These are phyloP conservation scores for Podilymbus podiceps DNA, from an alignment of 2,113 vertebrate genomes.

Conservation along the genomic window DNA sequence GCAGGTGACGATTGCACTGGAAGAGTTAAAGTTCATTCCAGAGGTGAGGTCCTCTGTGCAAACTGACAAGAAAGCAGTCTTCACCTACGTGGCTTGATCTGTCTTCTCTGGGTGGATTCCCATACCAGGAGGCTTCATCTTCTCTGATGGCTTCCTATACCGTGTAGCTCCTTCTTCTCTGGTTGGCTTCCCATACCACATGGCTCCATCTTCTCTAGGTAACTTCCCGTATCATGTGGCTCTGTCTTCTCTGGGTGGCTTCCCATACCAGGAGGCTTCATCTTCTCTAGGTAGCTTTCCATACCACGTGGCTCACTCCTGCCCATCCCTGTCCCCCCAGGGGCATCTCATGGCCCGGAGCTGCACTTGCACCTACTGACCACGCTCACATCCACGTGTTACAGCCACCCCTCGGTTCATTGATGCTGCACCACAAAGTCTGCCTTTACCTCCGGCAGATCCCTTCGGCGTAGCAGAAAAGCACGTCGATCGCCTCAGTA, in stretches of 20 bases:
- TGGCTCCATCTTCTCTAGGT: background rate
- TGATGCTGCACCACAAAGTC: accelerated
- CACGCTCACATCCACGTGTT: accelerated
- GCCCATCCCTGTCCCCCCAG: too few relatives aligned
- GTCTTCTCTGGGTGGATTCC: background rate
- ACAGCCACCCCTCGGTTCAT: background rate
- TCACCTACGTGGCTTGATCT: background rate
- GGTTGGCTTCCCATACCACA: background rate
- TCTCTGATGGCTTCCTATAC: background rate
- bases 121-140: background rate
- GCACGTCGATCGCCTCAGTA: background rate
- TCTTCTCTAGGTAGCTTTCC: background rate
- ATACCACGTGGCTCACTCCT: accelerated
- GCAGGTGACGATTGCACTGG: background rate
- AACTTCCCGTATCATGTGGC: background rate
- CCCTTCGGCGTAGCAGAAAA: background rate
- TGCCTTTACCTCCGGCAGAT: background rate
- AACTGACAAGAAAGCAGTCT: background rate
- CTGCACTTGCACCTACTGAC: background rate
- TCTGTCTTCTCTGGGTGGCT: background rate
- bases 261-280: accelerated
- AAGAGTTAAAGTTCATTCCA: background rate
- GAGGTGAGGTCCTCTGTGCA: background rate
- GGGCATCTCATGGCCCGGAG: background rate
- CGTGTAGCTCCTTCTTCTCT: background rate